Conservation (phyloP, 92 coral and sea anemone species). For the Zoanthus gigantus region DNA sequence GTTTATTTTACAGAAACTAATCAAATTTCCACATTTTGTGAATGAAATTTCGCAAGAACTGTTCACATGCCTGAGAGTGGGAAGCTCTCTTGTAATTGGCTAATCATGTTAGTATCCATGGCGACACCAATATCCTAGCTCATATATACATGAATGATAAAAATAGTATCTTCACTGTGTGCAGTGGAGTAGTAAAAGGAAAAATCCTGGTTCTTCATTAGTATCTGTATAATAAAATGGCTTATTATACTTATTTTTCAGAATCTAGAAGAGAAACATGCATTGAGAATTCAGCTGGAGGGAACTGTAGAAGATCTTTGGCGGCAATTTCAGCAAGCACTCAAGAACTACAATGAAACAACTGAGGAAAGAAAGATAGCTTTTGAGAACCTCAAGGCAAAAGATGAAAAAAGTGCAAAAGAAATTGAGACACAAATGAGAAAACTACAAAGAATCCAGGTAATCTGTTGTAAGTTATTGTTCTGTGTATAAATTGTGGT, state of each 20-base stretch:
- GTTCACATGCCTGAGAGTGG: too few species aligned
- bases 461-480: neutral
- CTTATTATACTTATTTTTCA: conserved; percentile 22
- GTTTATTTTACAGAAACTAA: too few species aligned
- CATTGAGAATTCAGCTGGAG: conserved; percentile 94
- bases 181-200: too few species aligned
- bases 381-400: conserved; percentile 94
- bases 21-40: too few species aligned
- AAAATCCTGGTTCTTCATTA: too few species aligned
- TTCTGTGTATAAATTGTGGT: too few species aligned
- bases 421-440: conserved; percentile 99
- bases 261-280: conserved; percentile 99
- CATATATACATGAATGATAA: too few species aligned
- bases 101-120: too few species aligned
- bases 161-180: too few species aligned
- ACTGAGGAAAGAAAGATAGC: conserved; percentile 98
- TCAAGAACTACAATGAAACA: conserved; percentile 98
- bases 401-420: conserved; percentile 98
- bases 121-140: too few species aligned
- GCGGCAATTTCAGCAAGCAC: conserved; percentile 99
- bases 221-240: neutral
- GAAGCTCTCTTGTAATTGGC: too few species aligned
- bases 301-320: conserved; percentile 99
- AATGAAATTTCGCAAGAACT: too few species aligned
- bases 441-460: conserved; percentile 99